phyloP scores from a whole-genome alignment of 1,140 invertebrate species.

The Augochlora pura region DNA sequence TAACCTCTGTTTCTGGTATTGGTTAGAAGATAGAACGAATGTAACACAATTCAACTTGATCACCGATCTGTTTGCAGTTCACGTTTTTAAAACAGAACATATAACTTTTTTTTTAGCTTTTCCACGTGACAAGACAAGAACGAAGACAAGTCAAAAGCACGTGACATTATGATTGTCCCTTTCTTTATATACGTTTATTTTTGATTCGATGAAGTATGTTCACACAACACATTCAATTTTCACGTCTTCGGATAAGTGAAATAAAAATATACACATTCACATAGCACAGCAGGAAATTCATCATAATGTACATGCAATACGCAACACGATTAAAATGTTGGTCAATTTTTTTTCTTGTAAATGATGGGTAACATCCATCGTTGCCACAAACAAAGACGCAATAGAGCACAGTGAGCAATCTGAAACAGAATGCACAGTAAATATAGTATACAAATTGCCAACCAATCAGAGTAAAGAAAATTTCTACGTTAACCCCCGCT shows the following conservation, averaged over 20 bases:
- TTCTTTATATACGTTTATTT: neutral
- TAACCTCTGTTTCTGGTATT: slow-evolving; percentile 35
- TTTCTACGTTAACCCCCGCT: too few relatives aligned
- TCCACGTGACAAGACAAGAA: slow-evolving; percentile 65
- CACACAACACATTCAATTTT: slow-evolving; percentile 7
- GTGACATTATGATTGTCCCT: slow-evolving; percentile 60
- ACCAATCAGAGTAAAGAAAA: too few relatives aligned
- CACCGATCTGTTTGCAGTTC: slow-evolving; percentile 28
- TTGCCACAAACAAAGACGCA: neutral
- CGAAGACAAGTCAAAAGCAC: slow-evolving; percentile 52
- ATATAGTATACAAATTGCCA: too few relatives aligned
- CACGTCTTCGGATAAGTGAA: slow-evolving; percentile 11
- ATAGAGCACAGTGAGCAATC: too few relatives aligned
- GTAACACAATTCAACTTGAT: slow-evolving; percentile 2
- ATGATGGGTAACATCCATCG: neutral
- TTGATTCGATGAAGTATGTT: neutral
- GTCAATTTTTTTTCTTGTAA: neutral
- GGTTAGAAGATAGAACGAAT: neutral
- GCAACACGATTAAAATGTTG: slow-evolving; percentile 1
- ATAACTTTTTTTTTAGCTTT: slow-evolving; percentile 59
- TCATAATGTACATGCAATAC: slow-evolving; percentile 5
- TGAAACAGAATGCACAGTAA: too few relatives aligned
- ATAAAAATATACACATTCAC: slow-evolving; percentile 44
- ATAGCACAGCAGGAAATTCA: slow-evolving; percentile 10
- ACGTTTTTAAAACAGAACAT: slow-evolving; percentile 33